Evolutionary conservation across 2,113 vertebrate species (phyloP).

Genomic region (Orientallactaga bullata): DNA sequence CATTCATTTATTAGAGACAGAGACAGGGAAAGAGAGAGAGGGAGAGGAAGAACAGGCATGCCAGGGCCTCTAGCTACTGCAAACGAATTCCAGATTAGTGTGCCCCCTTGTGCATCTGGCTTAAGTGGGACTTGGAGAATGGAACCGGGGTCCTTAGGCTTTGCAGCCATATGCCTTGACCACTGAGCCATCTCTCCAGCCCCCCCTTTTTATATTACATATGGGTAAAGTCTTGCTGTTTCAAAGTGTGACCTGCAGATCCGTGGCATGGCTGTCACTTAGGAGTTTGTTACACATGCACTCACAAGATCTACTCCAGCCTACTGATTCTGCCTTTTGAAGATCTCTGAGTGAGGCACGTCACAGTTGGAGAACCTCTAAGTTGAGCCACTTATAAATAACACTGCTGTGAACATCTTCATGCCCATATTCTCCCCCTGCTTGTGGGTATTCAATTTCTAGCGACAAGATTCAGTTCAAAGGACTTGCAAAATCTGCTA

Average conservation of each 20-base stretch:
- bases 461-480: slow-evolving; percentile 36
- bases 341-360: not conserved
- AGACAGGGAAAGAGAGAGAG: too few species aligned
- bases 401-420: slow-evolving; percentile 52
- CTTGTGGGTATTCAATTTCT: not conserved
- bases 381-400: slow-evolving; percentile 30
- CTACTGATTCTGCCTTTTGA: not conserved
- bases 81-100: too few species aligned
- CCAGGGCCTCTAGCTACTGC: too few species aligned
- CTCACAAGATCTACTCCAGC: not conserved
- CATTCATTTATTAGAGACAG: too few species aligned
- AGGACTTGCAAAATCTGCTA: slow-evolving; percentile 31
- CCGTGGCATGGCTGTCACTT: too few species aligned
- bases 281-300: not conserved
- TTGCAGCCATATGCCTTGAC: too few species aligned
- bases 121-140: too few species aligned
- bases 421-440: not conserved
- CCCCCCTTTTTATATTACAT: not conserved
- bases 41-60: too few species aligned
- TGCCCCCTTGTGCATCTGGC: too few species aligned
- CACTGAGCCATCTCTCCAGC: too few species aligned
- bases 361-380: not conserved
- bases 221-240: not conserved
- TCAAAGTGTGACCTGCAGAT: not conserved
- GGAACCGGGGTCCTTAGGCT: too few species aligned